Evolutionary conservation across 2,113 vertebrate genomes (phyloP).

Genomic region (Syngnathus typhle): DNA sequence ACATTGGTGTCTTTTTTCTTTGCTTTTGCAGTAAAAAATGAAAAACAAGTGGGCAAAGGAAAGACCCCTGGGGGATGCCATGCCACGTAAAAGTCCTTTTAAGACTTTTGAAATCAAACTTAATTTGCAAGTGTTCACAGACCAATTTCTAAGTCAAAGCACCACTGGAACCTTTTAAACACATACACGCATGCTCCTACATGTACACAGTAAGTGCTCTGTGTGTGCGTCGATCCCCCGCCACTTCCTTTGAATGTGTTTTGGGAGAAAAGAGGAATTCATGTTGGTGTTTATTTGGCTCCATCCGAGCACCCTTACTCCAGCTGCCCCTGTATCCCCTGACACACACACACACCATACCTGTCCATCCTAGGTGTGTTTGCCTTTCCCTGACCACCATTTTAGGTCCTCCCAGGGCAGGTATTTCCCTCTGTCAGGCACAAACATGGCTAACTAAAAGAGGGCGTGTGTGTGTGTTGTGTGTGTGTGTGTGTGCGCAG

Average conservation of each 20-base stretch:
- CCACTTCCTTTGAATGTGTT: slow-evolving; percentile 68
- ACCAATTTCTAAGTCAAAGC: neutral
- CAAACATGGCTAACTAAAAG: slow-evolving; percentile 35
- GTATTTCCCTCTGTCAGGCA: slow-evolving; percentile 66
- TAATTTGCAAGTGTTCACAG: neutral
- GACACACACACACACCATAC: slow-evolving; percentile 45
- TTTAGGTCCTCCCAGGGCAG: slow-evolving; percentile 65
- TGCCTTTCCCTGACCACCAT: slow-evolving; percentile 68
- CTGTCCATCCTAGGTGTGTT: slow-evolving; percentile 69
- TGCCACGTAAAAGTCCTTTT: neutral
- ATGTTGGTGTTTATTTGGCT: slow-evolving; percentile 73
- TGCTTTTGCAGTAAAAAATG: neutral
- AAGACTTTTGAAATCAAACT: neutral
- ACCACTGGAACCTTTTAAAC: neutral
- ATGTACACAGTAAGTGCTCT: slow-evolving; percentile 60
- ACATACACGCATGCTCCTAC: slow-evolving; percentile 18
- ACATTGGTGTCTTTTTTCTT: too few relatives aligned
- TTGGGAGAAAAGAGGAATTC: slow-evolving; percentile 77
- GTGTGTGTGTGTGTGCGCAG: slow-evolving; percentile 11
- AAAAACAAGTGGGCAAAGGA: neutral
- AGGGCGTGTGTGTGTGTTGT: neutral
- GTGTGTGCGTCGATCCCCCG: slow-evolving; percentile 49
- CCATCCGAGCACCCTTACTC: slow-evolving; percentile 63
- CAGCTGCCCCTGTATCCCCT: slow-evolving; percentile 62
- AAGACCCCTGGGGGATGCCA: neutral